These are phyloP conservation scores for Acanthosepion lycidas DNA, from an alignment of 2,888 invertebrate species.

Conservation along the genomic window DNA sequence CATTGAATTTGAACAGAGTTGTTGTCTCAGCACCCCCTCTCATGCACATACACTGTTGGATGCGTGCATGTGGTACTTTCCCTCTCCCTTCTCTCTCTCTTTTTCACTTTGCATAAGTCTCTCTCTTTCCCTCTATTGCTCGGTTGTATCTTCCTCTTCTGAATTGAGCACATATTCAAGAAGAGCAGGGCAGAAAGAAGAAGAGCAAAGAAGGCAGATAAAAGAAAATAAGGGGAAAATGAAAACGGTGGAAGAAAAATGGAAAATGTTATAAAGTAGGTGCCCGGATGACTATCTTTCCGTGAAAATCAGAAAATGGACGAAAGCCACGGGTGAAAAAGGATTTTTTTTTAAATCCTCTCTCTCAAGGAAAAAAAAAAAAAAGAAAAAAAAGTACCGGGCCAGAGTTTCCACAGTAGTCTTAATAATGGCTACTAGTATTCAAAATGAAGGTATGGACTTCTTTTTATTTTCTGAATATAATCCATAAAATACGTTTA, in stretches of 20 bases:
- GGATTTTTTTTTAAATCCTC: background rate
- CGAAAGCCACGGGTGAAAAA: constrained; percentile 45
- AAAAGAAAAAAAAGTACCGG: constrained; percentile 10
- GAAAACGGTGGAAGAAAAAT: background rate
- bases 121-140: background rate
- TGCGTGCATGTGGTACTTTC: background rate
- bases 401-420: constrained; percentile 41
- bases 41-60: background rate
- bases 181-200: constrained; percentile 35
- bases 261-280: constrained; percentile 45
- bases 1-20: constrained; percentile 2
- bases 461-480: background rate
- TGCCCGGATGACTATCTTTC: constrained; percentile 44
- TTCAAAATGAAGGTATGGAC: constrained; percentile 44
- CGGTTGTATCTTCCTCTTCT: background rate
- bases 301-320: constrained; percentile 46
- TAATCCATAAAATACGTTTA: background rate
- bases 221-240: background rate
- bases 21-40: background rate
- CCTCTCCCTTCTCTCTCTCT: background rate
- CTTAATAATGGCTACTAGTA: constrained; percentile 44
- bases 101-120: background rate
- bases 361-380: constrained; percentile 24
- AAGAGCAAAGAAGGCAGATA: background rate
- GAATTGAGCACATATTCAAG: background rate